phyloP scores from a whole-genome alignment of 2,797 vertebrate genomes.

The Chelon auratus region DNA sequence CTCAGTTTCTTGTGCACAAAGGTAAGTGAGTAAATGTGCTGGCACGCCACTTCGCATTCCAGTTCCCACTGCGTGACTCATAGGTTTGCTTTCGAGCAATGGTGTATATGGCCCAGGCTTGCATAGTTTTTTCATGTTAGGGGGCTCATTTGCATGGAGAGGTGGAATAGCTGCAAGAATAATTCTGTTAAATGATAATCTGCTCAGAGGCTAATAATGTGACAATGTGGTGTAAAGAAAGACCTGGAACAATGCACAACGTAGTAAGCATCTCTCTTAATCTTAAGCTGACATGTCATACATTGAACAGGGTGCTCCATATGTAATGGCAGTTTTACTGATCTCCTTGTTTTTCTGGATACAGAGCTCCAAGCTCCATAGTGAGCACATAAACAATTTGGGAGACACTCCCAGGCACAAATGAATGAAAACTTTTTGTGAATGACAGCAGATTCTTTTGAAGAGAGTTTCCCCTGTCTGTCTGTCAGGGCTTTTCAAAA shows the following conservation, averaged over 20 bases:
- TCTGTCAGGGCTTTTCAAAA: conserved; percentile 45
- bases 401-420: conserved; percentile 57
- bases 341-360: conserved; percentile 14
- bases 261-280: neutral
- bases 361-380: conserved; percentile 24
- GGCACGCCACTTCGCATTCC: conserved; percentile 48
- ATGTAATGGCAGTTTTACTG: neutral
- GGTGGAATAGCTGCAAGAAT: neutral
- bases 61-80: conserved; percentile 40
- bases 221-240: neutral
- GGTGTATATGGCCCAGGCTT: neutral
- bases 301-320: neutral
- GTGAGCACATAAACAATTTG: conserved; percentile 39
- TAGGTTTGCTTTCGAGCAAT: conserved; percentile 36
- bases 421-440: conserved; percentile 74
- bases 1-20: conserved; percentile 44
- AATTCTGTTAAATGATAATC: neutral
- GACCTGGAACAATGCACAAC: neutral
- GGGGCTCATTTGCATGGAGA: neutral
- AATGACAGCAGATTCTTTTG: conserved; percentile 64
- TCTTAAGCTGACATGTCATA: neutral
- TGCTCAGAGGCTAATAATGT: neutral
- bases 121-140: neutral
- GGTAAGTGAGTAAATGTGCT: conserved; percentile 48
- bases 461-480: conserved; percentile 39